Evolutionary conservation across 2,888 invertebrate genomes (phyloP), one percentile per base, ranked within the genome.

Genomic region (Himalopsyche tibetana): DNA sequence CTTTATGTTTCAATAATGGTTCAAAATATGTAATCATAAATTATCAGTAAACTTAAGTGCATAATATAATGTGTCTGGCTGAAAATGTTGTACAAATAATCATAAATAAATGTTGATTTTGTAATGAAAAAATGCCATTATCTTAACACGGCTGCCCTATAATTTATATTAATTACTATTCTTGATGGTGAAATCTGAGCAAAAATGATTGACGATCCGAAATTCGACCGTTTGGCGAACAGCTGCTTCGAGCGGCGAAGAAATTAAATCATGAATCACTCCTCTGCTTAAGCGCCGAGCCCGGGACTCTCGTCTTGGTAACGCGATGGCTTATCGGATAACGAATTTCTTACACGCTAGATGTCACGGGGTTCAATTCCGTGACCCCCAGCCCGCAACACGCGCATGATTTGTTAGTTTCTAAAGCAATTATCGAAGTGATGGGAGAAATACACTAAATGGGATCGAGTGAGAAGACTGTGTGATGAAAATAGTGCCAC

Each of bases 281-380:
- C 63, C 15, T 15, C 51, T 51, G 28, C 38, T 74, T 36, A 36
- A 4, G 36, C 28, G 74, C 74, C 74, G 63, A 63, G 11, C 63
- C 63, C 19, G 63, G 28, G 63, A 63, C 63, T 19, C 63, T 63
- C 19, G 74, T 45, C 74, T 74, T 15, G 74, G 38, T 36, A 74
- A 74, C 74, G 82, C 42, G 89, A 89, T 82, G 82, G 82, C 82
- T 55, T 11, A 42, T 17, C n/a, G 69, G 83, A 83, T 83, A 83
- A 83, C 63, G 83, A 56, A 69, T 45, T 36, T 69, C 51, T 79
- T 79, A 36, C 74, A 84, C 84, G 84, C 80, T 51, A 79, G 80
- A 69, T 84, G 84, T 84, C 84, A 51, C 84, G 15, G 80, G 79
- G 84, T 80, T 84, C 84, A 84, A 84, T 42, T 84, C 80, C 84